Conservation (phyloP, 2,113 vertebrate genomes). For the Odocoileus hemionus region DNA sequence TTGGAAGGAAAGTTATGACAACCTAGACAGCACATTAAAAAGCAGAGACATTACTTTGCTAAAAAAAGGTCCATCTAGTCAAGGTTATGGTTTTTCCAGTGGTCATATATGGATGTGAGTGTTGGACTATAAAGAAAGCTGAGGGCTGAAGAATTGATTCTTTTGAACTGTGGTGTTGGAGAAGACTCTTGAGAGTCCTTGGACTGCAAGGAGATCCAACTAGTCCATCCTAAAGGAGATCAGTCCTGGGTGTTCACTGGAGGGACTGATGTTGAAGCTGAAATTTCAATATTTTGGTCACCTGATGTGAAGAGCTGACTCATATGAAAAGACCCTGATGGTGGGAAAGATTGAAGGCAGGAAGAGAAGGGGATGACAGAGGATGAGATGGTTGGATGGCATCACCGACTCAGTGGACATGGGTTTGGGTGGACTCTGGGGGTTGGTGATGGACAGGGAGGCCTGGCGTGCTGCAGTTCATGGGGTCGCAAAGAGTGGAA, state of each 20-base stretch:
- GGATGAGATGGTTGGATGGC: not conserved
- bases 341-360: not conserved
- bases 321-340: not conserved
- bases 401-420: not conserved
- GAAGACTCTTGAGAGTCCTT: not conserved
- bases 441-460: not conserved
- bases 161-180: not conserved
- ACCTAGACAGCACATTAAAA: not conserved
- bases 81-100: not conserved
- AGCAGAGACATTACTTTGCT: not conserved
- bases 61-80: not conserved
- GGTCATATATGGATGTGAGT: not conserved
- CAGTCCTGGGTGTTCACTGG: not conserved
- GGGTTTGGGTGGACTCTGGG: not conserved
- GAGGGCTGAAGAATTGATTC: not conserved
- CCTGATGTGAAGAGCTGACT: not conserved
- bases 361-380: not conserved
- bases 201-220: not conserved
- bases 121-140: not conserved
- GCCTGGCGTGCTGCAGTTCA: rapidly evolving
- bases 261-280: not conserved
- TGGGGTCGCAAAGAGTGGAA: rapidly evolving
- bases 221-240: not conserved
- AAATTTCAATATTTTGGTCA: not conserved
- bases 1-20: not conserved